A percentile compares a stretch with the other conserved stretches of the same genome.
Evolutionary conservation across 2,797 vertebrate species (phyloP).

Genomic region (Cottoperca gobio): DNA sequence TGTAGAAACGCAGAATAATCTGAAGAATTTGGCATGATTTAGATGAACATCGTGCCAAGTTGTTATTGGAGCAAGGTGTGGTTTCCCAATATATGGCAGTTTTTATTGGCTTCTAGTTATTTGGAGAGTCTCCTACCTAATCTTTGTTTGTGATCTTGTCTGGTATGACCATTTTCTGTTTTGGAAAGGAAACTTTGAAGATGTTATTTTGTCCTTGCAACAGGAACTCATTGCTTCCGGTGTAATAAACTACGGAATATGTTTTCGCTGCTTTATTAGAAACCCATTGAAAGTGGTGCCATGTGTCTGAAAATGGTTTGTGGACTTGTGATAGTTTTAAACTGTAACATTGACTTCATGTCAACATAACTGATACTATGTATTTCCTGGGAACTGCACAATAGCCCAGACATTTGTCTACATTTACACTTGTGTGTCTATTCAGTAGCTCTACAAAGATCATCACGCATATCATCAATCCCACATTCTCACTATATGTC

Average conservation of each 20-base stretch:
- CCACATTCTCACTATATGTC: slow-evolving; percentile 8
- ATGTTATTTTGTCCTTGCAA: slow-evolving; percentile 23
- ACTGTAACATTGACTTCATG: slow-evolving; percentile 9
- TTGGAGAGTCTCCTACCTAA: slow-evolving; percentile 48
- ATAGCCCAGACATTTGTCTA: slow-evolving; percentile 18
- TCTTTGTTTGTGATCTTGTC: slow-evolving; percentile 72
- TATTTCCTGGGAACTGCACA: slow-evolving; percentile 16
- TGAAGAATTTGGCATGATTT: slow-evolving; percentile 31
- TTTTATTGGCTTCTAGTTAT: slow-evolving; percentile 51
- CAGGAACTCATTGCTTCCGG: slow-evolving; percentile 6
- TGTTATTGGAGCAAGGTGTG: slow-evolving; percentile 55
- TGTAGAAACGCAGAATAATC: slow-evolving; percentile 37
- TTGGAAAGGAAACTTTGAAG: slow-evolving; percentile 44
- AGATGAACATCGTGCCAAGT: slow-evolving; percentile 49
- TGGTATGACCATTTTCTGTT: slow-evolving; percentile 60
- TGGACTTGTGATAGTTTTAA: slow-evolving; percentile 8
- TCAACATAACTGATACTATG: slow-evolving; percentile 5
- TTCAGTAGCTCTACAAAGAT: slow-evolving; percentile 3
- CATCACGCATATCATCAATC: slow-evolving; percentile 14
- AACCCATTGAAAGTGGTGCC: slow-evolving; percentile 6
- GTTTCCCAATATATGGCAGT: slow-evolving; percentile 44
- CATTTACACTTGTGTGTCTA: slow-evolving; percentile 8
- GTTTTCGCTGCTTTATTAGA: slow-evolving; percentile 1
- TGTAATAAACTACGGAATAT: slow-evolving; percentile 10
- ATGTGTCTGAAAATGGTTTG: not conserved